Evolutionary conservation across 2,797 vertebrate species (phyloP), one percentile per base, ranked within the genome.

Genomic region (Danio albolineatus): DNA sequence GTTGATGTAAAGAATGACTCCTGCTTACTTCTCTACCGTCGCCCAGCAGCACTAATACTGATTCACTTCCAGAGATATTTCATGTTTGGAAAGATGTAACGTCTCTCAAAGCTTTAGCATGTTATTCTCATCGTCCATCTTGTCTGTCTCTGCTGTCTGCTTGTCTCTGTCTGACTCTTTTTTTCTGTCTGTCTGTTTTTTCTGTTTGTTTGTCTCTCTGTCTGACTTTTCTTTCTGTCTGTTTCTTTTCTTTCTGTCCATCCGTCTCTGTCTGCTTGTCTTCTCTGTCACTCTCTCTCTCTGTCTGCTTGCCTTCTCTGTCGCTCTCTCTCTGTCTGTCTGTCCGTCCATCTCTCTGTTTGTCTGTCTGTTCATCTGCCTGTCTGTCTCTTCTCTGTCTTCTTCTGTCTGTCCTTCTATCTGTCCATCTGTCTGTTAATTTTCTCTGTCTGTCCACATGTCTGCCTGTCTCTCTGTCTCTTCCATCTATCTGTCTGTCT

Each of bases 91-190:
- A 17, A 51, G 28, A 53, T 49, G 51, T 1, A 28, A 28, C 28
- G 28, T 28, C 28, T 28, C 28, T 28, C 28, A 28, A 28, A 28
- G 28, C 1, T 28, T 28, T 3, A 28, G 1, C 28, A 28, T 28
- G 28, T 28, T 28, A 28, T 28, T 54, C 19, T 67, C 36, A 10
- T 17, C 59, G 13, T 61, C 17, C 57, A 13, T 46, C 69, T 28
- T 28, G 28, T 28, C 28, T 64, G 28, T 77, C 10, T 88, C 65
- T 89, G 28, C 89, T 79, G 76, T 82, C 85, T 78, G 43, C 72
- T 69, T 77, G 46, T 72, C 62, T 64, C n/a, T 21, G 28, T 28
- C 53, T 60, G 43, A 14, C 28, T 49, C 49, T 13, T 61, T 13
- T 61, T 17, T 10, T 38, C 54, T 49, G 7, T 49, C 39, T 43